Evolutionary conservation across 2,888 invertebrate genomes (phyloP).

Genomic region (Ernsta delagoae): DNA sequence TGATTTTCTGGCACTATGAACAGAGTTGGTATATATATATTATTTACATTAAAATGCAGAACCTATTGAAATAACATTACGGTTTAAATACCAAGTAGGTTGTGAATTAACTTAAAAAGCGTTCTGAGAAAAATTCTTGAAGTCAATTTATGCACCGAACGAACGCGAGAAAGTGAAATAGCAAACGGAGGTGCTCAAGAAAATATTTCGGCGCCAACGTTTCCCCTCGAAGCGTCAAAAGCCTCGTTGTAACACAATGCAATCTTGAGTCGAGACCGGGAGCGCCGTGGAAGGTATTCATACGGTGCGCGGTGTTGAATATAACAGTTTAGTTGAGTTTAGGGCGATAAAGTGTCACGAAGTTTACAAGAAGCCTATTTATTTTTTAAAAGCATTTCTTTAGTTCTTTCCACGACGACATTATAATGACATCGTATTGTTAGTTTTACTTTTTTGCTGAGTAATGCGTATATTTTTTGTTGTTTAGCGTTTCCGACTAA

Average conservation of each 20-base stretch:
- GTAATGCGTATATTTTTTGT: too few species aligned
- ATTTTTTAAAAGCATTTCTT: background rate
- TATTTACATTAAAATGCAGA: too few species aligned
- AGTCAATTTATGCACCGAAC: constrained; percentile 33
- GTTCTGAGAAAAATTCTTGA: background rate
- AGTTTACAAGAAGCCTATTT: background rate
- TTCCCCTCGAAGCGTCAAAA: constrained; percentile 34
- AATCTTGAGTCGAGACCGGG: constrained; percentile 33
- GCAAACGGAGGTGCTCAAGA: constrained; percentile 30
- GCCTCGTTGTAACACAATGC: constrained; percentile 33
- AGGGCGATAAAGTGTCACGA: background rate
- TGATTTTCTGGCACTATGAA: too few species aligned
- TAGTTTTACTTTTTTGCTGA: too few species aligned
- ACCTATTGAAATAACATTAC: too few species aligned
- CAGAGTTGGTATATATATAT: too few species aligned
- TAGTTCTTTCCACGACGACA: background rate
- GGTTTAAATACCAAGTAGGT: background rate
- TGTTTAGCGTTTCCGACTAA: too few species aligned
- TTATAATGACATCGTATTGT: too few species aligned
- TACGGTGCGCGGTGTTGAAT: constrained; percentile 2
- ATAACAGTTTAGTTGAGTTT: background rate
- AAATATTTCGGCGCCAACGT: constrained; percentile 32
- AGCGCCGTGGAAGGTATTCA: constrained; percentile 16
- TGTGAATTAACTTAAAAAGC: background rate
- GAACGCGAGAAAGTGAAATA: constrained; percentile 32